Evolutionary conservation across 2,113 vertebrate genomes (phyloP).

Genomic region (Apus apus): DNA sequence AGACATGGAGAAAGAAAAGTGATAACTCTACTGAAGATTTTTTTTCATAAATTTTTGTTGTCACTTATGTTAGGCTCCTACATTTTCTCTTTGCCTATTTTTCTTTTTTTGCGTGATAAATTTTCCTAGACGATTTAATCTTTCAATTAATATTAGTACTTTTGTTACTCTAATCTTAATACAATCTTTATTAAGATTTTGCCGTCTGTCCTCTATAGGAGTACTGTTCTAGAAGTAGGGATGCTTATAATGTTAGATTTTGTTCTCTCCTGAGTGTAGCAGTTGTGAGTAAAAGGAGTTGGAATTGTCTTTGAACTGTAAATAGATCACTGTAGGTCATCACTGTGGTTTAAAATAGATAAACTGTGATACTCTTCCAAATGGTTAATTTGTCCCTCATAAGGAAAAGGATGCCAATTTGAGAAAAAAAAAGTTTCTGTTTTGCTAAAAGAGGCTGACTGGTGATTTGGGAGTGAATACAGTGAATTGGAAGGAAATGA

Average conservation of each 20-base stretch:
- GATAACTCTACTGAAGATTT: not conserved
- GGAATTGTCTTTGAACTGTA: not conserved
- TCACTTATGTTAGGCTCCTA: not conserved
- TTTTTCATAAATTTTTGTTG: not conserved
- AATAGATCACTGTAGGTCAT: not conserved
- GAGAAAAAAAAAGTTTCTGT: not conserved
- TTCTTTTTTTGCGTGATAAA: not conserved
- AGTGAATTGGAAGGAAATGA: not conserved
- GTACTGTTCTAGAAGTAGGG: not conserved
- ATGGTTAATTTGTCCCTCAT: not conserved
- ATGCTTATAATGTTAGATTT: not conserved
- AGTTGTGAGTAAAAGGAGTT: not conserved
- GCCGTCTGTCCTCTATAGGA: not conserved
- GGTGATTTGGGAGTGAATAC: not conserved
- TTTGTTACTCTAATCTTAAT: not conserved
- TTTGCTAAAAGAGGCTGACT: not conserved
- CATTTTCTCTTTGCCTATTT: not conserved
- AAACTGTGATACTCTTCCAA: not conserved
- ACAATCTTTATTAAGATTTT: not conserved
- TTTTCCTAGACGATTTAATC: not conserved
- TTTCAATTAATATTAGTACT: not conserved
- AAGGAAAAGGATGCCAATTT: not conserved
- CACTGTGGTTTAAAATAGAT: not conserved
- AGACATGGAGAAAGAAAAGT: not conserved
- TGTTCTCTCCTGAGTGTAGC: not conserved